Percentiles rank a stretch among this genome's conserved stretches.
Conservation (phyloP, 2,888 invertebrate species). For the Dysmachus trigonus region DNA sequence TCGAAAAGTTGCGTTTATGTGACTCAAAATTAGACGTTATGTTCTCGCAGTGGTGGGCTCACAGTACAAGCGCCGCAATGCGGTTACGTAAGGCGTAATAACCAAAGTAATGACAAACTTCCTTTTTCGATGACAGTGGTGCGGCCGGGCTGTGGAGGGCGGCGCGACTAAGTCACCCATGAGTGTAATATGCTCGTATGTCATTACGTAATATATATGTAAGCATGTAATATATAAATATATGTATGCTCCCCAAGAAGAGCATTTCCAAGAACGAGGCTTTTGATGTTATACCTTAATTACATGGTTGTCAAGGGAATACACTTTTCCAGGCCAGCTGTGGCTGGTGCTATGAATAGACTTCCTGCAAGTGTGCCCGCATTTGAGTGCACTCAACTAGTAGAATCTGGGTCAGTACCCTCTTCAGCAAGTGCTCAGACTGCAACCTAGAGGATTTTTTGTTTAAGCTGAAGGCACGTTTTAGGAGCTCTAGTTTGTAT, state of each 20-base stretch:
- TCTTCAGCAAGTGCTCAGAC: constrained; percentile 35
- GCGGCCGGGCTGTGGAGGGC: neutral
- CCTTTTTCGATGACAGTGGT: constrained; percentile 17
- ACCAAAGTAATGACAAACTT: constrained; percentile 26
- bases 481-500: constrained; percentile 30
- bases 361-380: constrained; percentile 40
- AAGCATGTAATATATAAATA: no score
- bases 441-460: constrained; percentile 38
- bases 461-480: constrained; percentile 34
- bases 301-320: constrained; percentile 39
- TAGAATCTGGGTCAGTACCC: constrained; percentile 37
- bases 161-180: constrained; percentile 14
- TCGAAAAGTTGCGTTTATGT: constrained; percentile 15
- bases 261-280: constrained; percentile 24
- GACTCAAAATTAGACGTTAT: constrained; percentile 18
- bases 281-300: constrained; percentile 39
- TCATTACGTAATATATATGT: no score
- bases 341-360: constrained; percentile 40
- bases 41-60: neutral
- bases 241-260: constrained; percentile 2
- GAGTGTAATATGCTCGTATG: constrained; percentile 11
- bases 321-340: constrained; percentile 37
- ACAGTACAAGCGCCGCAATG: neutral
- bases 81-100: neutral
- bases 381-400: constrained; percentile 39